Percentiles rank a stretch among this genome's conserved stretches.
phyloP scores from a whole-genome alignment of 2,888 invertebrate species.

The Conomelus anceps region DNA sequence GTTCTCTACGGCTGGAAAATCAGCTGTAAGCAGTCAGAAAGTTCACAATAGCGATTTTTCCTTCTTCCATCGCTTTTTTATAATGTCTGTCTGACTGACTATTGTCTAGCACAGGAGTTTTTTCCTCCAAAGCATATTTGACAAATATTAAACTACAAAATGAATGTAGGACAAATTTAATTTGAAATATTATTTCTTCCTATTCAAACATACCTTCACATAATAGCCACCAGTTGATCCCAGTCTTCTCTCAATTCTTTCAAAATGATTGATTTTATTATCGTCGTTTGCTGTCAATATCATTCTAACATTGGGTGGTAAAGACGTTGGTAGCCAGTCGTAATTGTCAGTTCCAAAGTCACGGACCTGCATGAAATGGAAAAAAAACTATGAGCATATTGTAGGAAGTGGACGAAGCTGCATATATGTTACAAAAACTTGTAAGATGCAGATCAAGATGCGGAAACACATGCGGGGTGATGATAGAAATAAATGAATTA shows the following conservation, averaged over 20 bases:
- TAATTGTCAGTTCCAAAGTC: slow-evolving; percentile 52
- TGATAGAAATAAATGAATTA: background rate
- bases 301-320: slow-evolving; percentile 69
- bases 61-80: no score
- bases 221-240: slow-evolving; percentile 17
- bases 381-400: background rate
- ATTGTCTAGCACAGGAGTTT: no score
- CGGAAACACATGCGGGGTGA: background rate
- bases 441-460: background rate
- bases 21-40: no score
- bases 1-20: no score
- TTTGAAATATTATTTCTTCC: background rate
- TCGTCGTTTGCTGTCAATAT: slow-evolving; percentile 55
- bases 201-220: slow-evolving; percentile 12
- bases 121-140: no score
- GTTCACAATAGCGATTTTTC: no score
- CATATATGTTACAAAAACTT: background rate
- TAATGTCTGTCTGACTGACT: no score
- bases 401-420: slow-evolving; percentile 24
- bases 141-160: no score
- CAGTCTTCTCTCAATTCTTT: slow-evolving; percentile 22
- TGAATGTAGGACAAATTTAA: no score
- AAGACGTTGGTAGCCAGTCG: slow-evolving; percentile 66
- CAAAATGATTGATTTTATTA: slow-evolving; percentile 3
- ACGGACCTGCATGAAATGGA: slow-evolving; percentile 33